These are phyloP conservation scores for Sakesphorus luctuosus DNA, from an alignment of 2,113 vertebrate species.

Conservation along the genomic window DNA sequence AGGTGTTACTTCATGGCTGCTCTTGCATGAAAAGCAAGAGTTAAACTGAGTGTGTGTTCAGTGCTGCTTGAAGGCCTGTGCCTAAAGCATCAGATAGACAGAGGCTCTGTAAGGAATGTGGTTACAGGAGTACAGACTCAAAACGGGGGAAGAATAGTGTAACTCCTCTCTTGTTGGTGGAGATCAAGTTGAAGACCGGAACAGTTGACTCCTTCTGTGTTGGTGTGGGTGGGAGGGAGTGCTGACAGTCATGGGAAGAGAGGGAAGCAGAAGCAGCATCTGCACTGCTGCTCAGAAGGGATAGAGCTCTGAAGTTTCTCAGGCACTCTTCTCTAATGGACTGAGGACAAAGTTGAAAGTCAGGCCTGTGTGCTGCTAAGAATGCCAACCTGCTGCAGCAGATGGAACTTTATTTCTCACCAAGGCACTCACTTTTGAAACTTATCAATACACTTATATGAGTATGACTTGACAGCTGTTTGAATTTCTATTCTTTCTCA, in stretches of 20 bases:
- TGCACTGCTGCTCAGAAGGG: neutral
- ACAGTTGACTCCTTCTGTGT: neutral
- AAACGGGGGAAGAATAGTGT: fast-evolving
- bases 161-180: neutral
- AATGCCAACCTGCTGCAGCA: neutral
- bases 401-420: neutral
- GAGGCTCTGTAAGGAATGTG: neutral
- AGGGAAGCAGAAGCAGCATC: neutral
- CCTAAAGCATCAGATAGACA: neutral
- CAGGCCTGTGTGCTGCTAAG: neutral
- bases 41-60: neutral
- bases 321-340: neutral
- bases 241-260: neutral
- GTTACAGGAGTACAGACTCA: neutral
- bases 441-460: neutral
- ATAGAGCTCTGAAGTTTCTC: neutral
- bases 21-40: neutral
- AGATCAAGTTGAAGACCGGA: neutral
- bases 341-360: neutral
- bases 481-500: neutral
- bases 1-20: neutral
- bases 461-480: neutral
- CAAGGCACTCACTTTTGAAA: neutral
- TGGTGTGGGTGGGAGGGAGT: neutral
- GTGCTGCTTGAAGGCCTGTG: neutral